A percentile compares a stretch with the other conserved stretches of the same genome.
phyloP scores from a whole-genome alignment of 2,888 invertebrate species.

The Cephus rjabovi region DNA sequence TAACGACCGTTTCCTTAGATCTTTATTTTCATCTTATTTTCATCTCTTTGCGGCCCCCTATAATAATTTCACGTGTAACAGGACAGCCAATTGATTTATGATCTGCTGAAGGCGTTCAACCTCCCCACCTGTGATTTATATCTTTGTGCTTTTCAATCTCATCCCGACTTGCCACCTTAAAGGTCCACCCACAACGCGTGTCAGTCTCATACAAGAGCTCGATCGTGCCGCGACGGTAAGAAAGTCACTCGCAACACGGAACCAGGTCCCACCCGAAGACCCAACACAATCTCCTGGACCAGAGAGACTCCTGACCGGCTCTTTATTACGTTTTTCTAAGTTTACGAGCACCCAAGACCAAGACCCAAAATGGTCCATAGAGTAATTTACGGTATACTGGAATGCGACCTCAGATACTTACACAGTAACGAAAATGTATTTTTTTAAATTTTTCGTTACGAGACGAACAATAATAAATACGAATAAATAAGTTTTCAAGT shows the following conservation, averaged over 20 bases:
- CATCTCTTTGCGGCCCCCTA: conserved; percentile 12
- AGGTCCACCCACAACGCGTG: conserved; percentile 5
- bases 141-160: conserved; percentile 1
- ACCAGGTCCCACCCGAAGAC: not conserved
- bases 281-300: not conserved
- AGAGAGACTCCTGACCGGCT: conserved; percentile 4
- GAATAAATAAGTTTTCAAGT: not conserved
- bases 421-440: not conserved
- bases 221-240: not conserved
- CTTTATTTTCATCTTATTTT: conserved; percentile 4
- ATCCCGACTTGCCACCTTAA: conserved; percentile 4
- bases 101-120: conserved; percentile 47
- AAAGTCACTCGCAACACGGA: not conserved
- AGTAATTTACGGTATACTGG: conserved; percentile 36
- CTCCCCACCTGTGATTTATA: conserved; percentile 50
- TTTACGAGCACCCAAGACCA: conserved; percentile 20
- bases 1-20: not conserved
- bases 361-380: conserved; percentile 19
- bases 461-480: not conserved
- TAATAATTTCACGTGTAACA: conserved; percentile 52
- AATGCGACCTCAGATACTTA: conserved; percentile 15
- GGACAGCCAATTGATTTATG: conserved; percentile 54
- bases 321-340: conserved; percentile 17
- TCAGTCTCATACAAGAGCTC: not conserved
- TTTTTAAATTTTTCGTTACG: not conserved